These are phyloP conservation scores for Ranitomeya variabilis DNA, from an alignment of 2,113 vertebrate genomes.

Conservation along the genomic window DNA sequence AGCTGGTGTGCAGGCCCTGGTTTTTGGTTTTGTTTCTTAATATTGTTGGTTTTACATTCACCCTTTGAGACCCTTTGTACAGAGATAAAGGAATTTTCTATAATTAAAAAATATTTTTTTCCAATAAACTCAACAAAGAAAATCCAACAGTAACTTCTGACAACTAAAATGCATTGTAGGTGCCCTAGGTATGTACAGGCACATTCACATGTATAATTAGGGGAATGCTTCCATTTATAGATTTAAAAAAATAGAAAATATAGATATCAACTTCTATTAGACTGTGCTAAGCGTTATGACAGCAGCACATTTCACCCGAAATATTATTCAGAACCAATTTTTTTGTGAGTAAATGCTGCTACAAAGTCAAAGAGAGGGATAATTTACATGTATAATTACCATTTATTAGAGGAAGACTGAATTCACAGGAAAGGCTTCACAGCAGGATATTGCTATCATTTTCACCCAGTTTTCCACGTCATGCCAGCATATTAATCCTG, in stretches of 20 bases:
- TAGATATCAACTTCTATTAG: not conserved
- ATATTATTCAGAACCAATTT: not conserved
- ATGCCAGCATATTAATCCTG: not conserved
- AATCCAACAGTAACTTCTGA: too few relatives aligned
- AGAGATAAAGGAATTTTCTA: too few relatives aligned
- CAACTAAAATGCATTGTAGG: too few relatives aligned
- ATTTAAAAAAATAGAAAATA: not conserved
- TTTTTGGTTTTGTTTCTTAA: too few relatives aligned
- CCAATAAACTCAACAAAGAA: too few relatives aligned
- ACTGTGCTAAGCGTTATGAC: not conserved
- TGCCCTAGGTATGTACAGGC: too few relatives aligned
- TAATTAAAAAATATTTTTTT: too few relatives aligned
- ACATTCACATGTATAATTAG: too few relatives aligned
- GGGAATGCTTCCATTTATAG: too few relatives aligned
- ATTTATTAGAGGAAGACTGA: not conserved
- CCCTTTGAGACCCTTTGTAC: too few relatives aligned
- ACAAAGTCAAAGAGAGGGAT: not conserved
- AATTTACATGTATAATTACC: not conserved
- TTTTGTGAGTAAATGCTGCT: not conserved
- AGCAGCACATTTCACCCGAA: not conserved
- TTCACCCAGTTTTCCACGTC: not conserved
- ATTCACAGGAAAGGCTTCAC: constrained; percentile 1
- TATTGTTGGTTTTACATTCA: too few relatives aligned
- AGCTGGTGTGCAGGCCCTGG: too few relatives aligned
- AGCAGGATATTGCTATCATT: not conserved